Base-by-base conservation (phyloP, 2,113 vertebrate species). In the Pitta sordida region DNA sequence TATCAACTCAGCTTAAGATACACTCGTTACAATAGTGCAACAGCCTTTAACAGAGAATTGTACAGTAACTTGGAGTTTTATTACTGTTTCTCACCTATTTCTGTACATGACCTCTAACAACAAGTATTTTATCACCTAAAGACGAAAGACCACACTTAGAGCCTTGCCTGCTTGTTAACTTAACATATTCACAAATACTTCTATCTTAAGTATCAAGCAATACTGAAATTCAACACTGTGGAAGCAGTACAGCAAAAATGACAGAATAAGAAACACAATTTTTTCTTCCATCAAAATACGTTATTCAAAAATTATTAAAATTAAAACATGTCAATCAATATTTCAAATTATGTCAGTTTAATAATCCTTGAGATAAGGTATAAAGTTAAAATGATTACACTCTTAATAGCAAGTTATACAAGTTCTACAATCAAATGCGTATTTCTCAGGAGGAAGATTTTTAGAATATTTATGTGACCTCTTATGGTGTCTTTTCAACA, bases 61-160 rank as follows among this genome's bases (percentile, higher is more conserved):
- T 34, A 64, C 0, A 5, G 34, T 29, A 88, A 73, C 8, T 0
- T 1, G 3, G 0, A 1, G 24, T 83, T 86, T 53, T 41, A 51
- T 46, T 65, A 55, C 36, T 49, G 21, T 3, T 69, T 59, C 48
- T 92, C 4, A 6, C 10, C 10, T 64, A 3, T 34, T 74, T 62
- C 56, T 36, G 24, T 77, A 12, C 19, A 74, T 74, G 29, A 55
- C 24, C 20, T 48, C 39, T 75, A 65, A 78, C 29, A 62, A 30
- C 65, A 63, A 91, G 67, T 70, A 70, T 82, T 78, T 60, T 71
- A 37, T 46, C 62, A 60, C 10, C 20, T 67, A 74, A 94, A 62
- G 46, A 64, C 58, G 59, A 80, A 83, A 58, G 21, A 64, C 19
- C 11, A 77, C 15, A 53, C 6, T 29, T 44, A 69, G 27, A 73